phyloP scores from a whole-genome alignment of 2,888 invertebrate species.

The Philopedon plagiatum region DNA sequence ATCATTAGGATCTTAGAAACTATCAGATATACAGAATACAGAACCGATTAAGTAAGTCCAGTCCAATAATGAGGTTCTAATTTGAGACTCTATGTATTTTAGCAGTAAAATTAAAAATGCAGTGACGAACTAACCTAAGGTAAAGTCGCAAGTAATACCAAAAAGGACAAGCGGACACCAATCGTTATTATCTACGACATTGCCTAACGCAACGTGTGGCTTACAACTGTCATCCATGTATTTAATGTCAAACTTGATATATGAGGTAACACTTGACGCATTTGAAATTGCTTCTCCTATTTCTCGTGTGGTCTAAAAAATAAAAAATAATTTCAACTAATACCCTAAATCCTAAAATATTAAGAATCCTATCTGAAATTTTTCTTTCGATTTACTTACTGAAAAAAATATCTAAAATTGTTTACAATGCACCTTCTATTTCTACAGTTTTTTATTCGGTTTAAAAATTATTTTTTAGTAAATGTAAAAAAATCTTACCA shows the following conservation, averaged over 20 bases:
- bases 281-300: constrained; percentile 25
- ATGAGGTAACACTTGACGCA: constrained; percentile 9
- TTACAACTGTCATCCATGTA: constrained; percentile 82
- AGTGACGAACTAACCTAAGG: constrained; percentile 77
- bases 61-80: not conserved
- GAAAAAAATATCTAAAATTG: too few species aligned
- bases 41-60: too few species aligned
- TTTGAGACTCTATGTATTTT: too few species aligned
- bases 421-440: too few species aligned
- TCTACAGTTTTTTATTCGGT: too few species aligned
- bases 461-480: too few species aligned
- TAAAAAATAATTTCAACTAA: constrained; percentile 29
- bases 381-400: too few species aligned
- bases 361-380: too few species aligned
- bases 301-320: constrained; percentile 26
- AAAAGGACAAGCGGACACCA: constrained; percentile 84
- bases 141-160: constrained; percentile 87
- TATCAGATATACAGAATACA: too few species aligned
- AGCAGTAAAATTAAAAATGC: not conserved
- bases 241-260: constrained; percentile 71
- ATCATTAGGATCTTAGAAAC: too few species aligned
- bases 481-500: too few species aligned
- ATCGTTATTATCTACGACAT: constrained; percentile 78
- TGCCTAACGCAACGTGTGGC: constrained; percentile 80
- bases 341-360: too few species aligned